Conservation (phyloP, 2,888 invertebrate species). For the Nomada goodeniana region DNA sequence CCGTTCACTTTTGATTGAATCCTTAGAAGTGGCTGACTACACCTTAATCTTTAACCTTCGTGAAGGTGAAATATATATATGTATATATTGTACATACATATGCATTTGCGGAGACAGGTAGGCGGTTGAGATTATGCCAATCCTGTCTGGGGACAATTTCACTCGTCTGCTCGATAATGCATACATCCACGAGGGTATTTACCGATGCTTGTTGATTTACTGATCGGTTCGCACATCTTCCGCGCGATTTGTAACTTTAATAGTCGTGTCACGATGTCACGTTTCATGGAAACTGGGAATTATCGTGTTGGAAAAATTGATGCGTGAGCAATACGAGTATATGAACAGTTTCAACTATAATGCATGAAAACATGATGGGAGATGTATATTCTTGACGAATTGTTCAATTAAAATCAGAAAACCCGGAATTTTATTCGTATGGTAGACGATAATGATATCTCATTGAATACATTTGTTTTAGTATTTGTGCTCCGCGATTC, state of each 20-base stretch:
- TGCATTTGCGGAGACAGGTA: conserved; percentile 34
- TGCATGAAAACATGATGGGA: too few relatives aligned
- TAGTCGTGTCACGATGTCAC: neutral
- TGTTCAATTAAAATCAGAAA: neutral
- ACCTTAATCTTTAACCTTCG: conserved; percentile 69
- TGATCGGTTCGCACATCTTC: conserved; percentile 12
- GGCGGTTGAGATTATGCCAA: conserved; percentile 46
- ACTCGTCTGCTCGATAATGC: conserved; percentile 10
- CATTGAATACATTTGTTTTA: too few relatives aligned
- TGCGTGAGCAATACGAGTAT: neutral
- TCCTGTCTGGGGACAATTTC: conserved; percentile 33
- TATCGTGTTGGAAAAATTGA: neutral
- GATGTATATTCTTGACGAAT: neutral
- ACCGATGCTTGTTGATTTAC: conserved; percentile 33
- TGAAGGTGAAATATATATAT: conserved; percentile 69
- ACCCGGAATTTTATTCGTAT: neutral
- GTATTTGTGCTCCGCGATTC: too few relatives aligned
- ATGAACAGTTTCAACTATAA: neutral
- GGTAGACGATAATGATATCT: neutral
- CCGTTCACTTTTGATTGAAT: conserved; percentile 36
- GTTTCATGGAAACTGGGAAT: neutral
- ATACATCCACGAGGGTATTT: conserved; percentile 31
- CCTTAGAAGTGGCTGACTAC: conserved; percentile 23
- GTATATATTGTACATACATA: conserved; percentile 20
- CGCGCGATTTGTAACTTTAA: conserved; percentile 32